phyloP scores from a whole-genome alignment of 1,140 invertebrate genomes.

The Delia radicum region DNA sequence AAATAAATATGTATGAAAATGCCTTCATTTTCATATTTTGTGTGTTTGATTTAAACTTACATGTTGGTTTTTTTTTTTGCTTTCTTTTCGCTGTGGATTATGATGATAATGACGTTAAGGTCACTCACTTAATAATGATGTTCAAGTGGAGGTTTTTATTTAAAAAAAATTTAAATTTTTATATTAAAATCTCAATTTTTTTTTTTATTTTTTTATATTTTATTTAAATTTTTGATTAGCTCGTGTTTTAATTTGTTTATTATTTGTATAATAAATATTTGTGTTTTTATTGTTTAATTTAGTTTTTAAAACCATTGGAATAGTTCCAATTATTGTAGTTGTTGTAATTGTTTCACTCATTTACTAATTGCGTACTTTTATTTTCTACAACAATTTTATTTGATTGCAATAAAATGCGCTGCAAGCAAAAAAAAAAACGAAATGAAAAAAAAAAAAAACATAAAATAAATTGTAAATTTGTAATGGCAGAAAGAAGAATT shows the following conservation, averaged over 20 bases:
- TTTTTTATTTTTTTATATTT: no score
- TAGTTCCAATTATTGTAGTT: not conserved
- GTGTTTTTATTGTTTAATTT: not conserved
- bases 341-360: not conserved
- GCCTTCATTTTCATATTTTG: no score
- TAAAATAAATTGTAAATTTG: not conserved
- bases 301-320: conserved; percentile 8
- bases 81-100: not conserved
- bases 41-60: not conserved
- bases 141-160: not conserved
- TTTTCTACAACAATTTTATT: not conserved
- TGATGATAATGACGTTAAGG: not conserved
- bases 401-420: not conserved
- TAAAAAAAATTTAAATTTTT: not conserved
- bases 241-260: not conserved
- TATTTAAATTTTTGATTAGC: not conserved
- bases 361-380: not conserved
- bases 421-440: not conserved
- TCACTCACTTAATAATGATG: not conserved
- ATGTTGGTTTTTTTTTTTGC: not conserved
- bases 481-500: no score
- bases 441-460: not conserved
- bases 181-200: no score
- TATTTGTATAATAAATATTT: not conserved
- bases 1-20: no score